Evolutionary conservation across 2,113 vertebrate genomes (phyloP).

Genomic region (Phainopepla nitens): DNA sequence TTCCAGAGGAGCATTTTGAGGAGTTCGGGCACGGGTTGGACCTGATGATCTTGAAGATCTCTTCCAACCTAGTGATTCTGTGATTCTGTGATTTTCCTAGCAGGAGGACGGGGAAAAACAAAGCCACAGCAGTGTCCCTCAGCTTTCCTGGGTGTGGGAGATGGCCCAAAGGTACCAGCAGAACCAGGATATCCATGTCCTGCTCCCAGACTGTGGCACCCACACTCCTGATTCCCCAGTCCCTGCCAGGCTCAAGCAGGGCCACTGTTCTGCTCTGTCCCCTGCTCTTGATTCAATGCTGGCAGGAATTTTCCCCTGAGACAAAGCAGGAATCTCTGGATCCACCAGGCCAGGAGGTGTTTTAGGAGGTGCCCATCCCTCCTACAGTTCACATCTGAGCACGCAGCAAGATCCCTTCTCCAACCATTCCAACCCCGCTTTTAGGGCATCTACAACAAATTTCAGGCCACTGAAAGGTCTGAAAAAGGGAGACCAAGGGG

Average conservation of each 20-base stretch:
- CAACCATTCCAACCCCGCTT: background rate
- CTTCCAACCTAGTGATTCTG: no score
- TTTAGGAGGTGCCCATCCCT: background rate
- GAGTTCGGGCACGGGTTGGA: no score
- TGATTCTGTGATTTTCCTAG: background rate
- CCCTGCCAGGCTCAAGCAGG: background rate
- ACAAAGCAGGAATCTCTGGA: background rate
- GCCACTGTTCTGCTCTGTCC: background rate
- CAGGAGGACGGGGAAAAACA: background rate
- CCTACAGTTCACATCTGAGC: background rate
- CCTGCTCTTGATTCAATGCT: background rate
- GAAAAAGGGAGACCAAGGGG: background rate
- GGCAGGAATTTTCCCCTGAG: background rate
- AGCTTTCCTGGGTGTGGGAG: background rate
- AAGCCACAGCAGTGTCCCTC: background rate
- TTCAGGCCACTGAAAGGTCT: background rate
- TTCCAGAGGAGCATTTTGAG: background rate
- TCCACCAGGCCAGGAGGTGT: background rate
- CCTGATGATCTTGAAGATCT: no score
- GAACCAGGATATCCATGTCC: background rate
- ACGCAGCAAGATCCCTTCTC: background rate
- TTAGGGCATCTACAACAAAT: background rate
- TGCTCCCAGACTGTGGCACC: background rate
- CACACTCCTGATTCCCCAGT: fast-evolving
- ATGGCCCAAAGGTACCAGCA: background rate